Base-by-base conservation (phyloP, 2,797 vertebrate species). In the Mormyrus hasselquistii region DNA sequence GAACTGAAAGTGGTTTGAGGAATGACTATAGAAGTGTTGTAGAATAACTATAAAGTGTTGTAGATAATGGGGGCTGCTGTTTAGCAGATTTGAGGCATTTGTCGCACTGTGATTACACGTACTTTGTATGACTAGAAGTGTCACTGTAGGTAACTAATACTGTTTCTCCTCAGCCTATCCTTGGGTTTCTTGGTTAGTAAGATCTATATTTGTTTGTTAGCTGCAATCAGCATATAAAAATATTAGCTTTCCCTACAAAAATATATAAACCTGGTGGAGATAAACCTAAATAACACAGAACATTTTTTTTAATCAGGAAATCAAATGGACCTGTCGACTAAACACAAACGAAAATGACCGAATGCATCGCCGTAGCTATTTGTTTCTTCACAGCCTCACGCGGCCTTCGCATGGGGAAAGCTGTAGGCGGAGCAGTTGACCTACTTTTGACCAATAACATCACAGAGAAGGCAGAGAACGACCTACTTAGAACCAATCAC, bases 391-490 rank as follows among this genome's bases (percentile, higher is more conserved):
- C 53, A 79, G 88, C 47, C 93, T 96, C 96, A 96, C 96, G 95
- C 92, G 96, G 96, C 94, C 88, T 19, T 93, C 2, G 94, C 94
- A 95, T 94, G 94, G 92, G 93, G 93, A 93, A 92, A 89, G 89
- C 93, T 89, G 87, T 95, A 95, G 97, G 97, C 94, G 97, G 96
- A 94, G 95, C 94, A 89, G 95, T 90, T 97, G 97, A 97, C 97
- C 97, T 97, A 97, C 91, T 96, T 97, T 96, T 92, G 90, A 12
- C 98, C 97, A 98, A 98, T 98, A 3, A 91, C 83, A 91, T 55
- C 14, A n/a, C 10, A 90, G 4, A 82, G 91, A 89, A 89, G 92
- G 93, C 91, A 93, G 95, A 94, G 92, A 95, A 91, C 97, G 97
- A 98, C 97, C 97, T 96, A 98, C 89, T 93, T 96, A 95, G 83